Base-by-base conservation (phyloP, 1,140 invertebrate species). In the Leptestheria dahalacensis region DNA sequence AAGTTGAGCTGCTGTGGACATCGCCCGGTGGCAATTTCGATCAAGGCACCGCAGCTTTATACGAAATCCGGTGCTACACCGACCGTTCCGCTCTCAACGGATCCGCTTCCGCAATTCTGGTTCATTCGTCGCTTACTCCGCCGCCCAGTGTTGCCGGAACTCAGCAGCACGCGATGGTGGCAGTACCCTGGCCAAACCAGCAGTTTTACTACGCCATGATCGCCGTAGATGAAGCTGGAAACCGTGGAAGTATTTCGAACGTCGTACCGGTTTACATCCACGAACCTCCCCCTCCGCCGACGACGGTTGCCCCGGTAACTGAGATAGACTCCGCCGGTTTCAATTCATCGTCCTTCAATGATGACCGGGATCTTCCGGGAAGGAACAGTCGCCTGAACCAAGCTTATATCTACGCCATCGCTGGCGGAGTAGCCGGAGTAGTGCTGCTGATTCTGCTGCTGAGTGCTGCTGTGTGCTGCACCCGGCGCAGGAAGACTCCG, bases 1-100 rank as follows among this genome's bases (percentile, higher is more conserved):
- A 66, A 63, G 65, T 66, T 9, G 65, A 62, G 53, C 59, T 70
- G 9, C 63, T 63, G 47, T 71, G 68, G 68, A 70, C 67, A 24
- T 64, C 69, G 15, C 69, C 69, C 15, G 69, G 69, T 46, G 65
- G 66, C 29, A 62, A 71, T 61, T 70, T 64, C 49, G 67, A 70
- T 60, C 64, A 63, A 49, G 69, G 68, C 60, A 46, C 53, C 65
- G 66, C 66, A 56, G 52, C 64, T 15, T 46, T 65, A 11, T 67
- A 67, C 47, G 66, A 67, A 60, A 69, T 69, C 49, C 66, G 68
- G 21, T 68, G 66, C 57, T 67, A 64, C 64, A 67, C 64, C 21
- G 63, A 66, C 29, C 62, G 66, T 11, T 64, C 64, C n/a, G 65
- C 65, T 15, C 62, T 68, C 1, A 68, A 68, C 56, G 68, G 67